A percentile compares a stretch with the other conserved stretches of the same genome.
Evolutionary conservation across 2,888 invertebrate species (phyloP).

Genomic region (Latrodectus elegans): DNA sequence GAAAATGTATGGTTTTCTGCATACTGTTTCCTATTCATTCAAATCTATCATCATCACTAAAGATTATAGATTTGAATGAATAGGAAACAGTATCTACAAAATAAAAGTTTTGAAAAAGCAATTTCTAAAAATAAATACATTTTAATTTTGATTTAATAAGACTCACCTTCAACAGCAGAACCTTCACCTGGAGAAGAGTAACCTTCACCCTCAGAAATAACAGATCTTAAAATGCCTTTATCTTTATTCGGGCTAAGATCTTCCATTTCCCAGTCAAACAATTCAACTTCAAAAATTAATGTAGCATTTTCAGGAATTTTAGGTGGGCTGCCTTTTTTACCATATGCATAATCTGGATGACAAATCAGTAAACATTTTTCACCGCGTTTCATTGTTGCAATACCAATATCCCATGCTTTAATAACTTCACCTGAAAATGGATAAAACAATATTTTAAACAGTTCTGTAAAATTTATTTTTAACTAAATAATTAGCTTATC

Average conservation of each 20-base stretch:
- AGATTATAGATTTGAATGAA: too few relatives aligned
- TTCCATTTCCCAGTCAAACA: slow-evolving; percentile 90
- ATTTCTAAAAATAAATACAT: too few relatives aligned
- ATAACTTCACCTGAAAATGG: slow-evolving; percentile 83
- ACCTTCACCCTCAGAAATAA: slow-evolving; percentile 83
- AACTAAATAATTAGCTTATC: not conserved
- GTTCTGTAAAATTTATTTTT: not conserved
- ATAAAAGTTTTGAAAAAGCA: too few relatives aligned
- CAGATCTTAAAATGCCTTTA: slow-evolving; percentile 85
- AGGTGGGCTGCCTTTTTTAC: slow-evolving; percentile 86
- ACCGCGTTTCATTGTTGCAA: slow-evolving; percentile 93
- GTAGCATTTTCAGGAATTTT: slow-evolving; percentile 91
- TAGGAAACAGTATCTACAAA: too few relatives aligned
- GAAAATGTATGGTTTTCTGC: too few relatives aligned
- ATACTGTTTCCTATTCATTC: too few relatives aligned
- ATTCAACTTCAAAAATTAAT: slow-evolving; percentile 86
- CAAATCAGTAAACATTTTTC: slow-evolving; percentile 89
- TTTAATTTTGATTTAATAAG: too few relatives aligned
- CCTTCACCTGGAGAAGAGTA: slow-evolving; percentile 86
- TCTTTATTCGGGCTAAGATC: slow-evolving; percentile 90
- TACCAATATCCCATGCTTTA: slow-evolving; percentile 95
- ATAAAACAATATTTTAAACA: not conserved
- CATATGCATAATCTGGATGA: slow-evolving; percentile 93
- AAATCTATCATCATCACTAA: too few relatives aligned
- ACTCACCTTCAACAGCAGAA: slow-evolving; percentile 85